Conservation (phyloP, 2,113 vertebrate species). For the Scalopus aquaticus region DNA sequence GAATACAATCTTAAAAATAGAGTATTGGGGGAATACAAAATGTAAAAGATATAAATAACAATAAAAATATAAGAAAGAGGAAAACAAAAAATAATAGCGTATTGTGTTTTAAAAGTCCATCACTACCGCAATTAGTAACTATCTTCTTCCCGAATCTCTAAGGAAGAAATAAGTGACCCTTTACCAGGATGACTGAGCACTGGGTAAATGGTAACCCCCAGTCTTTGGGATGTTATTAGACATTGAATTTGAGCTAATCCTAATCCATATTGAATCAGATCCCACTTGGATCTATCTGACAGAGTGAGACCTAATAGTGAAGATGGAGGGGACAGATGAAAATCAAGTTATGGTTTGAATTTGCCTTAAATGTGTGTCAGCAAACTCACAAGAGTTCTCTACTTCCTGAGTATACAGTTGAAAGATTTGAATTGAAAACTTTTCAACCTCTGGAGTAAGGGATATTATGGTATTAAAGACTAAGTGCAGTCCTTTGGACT, state of each 20-base stretch:
- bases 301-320: not conserved
- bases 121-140: not conserved
- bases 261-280: not conserved
- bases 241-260: not conserved
- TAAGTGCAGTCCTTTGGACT: not conserved
- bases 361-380: not conserved
- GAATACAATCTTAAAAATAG: not conserved
- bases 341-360: not conserved
- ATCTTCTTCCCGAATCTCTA: not conserved
- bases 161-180: not conserved
- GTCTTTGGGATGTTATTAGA: not conserved
- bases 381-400: not conserved
- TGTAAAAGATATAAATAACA: no score
- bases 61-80: no score
- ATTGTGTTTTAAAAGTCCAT: not conserved
- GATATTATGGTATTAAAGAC: not conserved
- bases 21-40: no score
- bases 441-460: not conserved
- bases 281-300: not conserved
- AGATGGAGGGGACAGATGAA: not conserved
- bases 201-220: not conserved
- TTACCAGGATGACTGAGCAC: not conserved
- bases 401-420: not conserved
- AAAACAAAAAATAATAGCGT: no score
- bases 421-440: not conserved